Percentiles rank a stretch among this genome's conserved stretches.
These are phyloP conservation scores for Drosophila santomea DNA, from an alignment of 1,140 invertebrate species.

Conservation along the genomic window DNA sequence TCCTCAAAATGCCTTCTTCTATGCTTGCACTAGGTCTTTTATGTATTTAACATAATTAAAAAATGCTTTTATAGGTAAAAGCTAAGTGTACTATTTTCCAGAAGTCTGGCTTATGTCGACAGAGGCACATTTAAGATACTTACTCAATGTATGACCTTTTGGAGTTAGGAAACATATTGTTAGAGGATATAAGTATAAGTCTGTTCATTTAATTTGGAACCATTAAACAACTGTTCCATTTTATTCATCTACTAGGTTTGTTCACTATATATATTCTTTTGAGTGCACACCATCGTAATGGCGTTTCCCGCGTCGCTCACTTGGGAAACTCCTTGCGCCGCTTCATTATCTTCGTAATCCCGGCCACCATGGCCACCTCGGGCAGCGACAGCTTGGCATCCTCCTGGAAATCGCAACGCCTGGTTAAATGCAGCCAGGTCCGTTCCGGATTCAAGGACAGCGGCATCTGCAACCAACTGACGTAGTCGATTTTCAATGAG, in stretches of 20 bases:
- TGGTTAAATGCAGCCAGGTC: constrained; percentile 86
- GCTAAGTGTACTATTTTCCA: too few species aligned
- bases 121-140: too few species aligned
- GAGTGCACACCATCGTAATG: constrained; percentile 43
- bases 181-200: neutral
- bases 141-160: too few species aligned
- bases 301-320: constrained; percentile 28
- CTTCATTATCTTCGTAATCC: constrained; percentile 82
- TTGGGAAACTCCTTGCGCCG: constrained; percentile 72
- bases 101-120: too few species aligned
- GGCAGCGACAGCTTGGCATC: constrained; percentile 79
- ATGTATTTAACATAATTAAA: too few species aligned
- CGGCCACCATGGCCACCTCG: constrained; percentile 84
- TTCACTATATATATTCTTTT: neutral
- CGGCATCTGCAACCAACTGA: constrained; percentile 85
- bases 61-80: too few species aligned
- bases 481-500: constrained; percentile 86
- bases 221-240: too few species aligned
- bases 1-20: neutral
- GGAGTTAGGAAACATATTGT: neutral
- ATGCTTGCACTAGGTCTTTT: too few species aligned
- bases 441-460: constrained; percentile 86
- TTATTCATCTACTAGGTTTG: neutral
- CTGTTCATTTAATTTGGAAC: too few species aligned
- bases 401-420: constrained; percentile 86